phyloP scores from a whole-genome alignment of 2,888 invertebrate species.

The Sphaerophoria rueppellii region DNA sequence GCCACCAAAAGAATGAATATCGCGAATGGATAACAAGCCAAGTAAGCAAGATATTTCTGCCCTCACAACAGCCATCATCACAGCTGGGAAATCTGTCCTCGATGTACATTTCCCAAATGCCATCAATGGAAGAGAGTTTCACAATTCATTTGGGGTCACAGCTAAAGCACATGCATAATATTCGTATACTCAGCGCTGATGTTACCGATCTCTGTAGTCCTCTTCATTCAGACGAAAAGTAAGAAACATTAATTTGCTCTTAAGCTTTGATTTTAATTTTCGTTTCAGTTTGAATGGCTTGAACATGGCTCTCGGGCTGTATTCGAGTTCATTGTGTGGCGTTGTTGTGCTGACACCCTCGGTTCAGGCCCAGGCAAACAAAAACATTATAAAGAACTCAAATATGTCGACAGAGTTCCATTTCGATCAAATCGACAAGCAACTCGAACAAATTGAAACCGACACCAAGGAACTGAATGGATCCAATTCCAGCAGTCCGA shows the following conservation, averaged over 20 bases:
- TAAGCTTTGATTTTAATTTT: neutral
- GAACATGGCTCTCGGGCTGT: constrained; percentile 96
- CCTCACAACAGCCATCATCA: constrained; percentile 78
- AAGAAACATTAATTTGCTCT: neutral
- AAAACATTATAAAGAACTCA: constrained; percentile 81
- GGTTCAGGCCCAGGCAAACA: constrained; percentile 80
- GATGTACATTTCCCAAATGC: constrained; percentile 82
- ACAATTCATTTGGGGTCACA: constrained; percentile 99
- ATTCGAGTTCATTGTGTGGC: constrained; percentile 95
- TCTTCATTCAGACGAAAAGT: constrained; percentile 82
- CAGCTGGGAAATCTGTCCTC: constrained; percentile 81
- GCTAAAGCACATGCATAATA: constrained; percentile 99
- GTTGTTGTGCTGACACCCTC: constrained; percentile 89
- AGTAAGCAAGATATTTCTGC: constrained; percentile 80
- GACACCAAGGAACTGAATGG: constrained; percentile 82
- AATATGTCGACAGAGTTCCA: constrained; percentile 95
- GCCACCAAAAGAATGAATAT: constrained; percentile 93
- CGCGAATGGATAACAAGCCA: constrained; percentile 90
- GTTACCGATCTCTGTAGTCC: constrained; percentile 90
- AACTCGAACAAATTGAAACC: constrained; percentile 88
- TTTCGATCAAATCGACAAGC: constrained; percentile 91
- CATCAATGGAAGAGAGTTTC: constrained; percentile 94
- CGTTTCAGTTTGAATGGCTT: constrained; percentile 83
- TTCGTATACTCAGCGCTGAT: constrained; percentile 93
- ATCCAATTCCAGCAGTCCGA: constrained; percentile 77